Conservation (phyloP, 2,797 vertebrate species). For the Toxotes lorentzi region DNA sequence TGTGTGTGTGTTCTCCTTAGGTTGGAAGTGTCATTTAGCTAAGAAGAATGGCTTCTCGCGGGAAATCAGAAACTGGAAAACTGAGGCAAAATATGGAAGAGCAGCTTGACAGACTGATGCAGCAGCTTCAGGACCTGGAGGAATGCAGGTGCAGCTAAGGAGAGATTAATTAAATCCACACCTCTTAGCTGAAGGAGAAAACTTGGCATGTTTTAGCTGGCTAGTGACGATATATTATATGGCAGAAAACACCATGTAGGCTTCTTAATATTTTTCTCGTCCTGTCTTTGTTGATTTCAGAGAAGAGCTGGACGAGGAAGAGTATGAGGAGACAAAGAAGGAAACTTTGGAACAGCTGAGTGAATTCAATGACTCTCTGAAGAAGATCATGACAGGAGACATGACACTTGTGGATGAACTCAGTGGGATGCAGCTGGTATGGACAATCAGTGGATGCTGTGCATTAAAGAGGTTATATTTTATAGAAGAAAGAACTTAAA, state of each 20-base stretch:
- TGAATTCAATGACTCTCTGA: conserved; percentile 96
- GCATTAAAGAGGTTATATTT: not conserved
- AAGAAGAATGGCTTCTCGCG: conserved; percentile 94
- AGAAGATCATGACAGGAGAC: conserved; percentile 97
- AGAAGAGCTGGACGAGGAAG: conserved; percentile 94
- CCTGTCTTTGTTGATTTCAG: conserved; percentile 73
- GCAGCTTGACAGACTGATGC: conserved; percentile 96
- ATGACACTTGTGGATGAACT: conserved; percentile 98
- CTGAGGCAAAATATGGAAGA: conserved; percentile 97
- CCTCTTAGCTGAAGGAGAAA: not conserved
- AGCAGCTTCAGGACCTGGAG: conserved; percentile 97
- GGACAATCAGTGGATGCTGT: conserved; percentile 18
- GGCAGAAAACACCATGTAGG: not conserved
- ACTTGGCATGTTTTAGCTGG: not conserved
- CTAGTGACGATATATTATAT: not conserved
- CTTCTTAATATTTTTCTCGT: not conserved
- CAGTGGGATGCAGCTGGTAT: conserved; percentile 97
- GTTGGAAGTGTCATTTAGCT: conserved; percentile 3
- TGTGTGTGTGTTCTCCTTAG: not conserved
- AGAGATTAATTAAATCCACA: not conserved
- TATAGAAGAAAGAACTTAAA: not conserved
- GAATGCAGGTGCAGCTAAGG: conserved; percentile 92
- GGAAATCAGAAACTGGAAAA: conserved; percentile 95
- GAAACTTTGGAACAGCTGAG: conserved; percentile 96
- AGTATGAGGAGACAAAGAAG: conserved; percentile 97